Evolutionary conservation across 2,113 vertebrate genomes (phyloP), one percentile per base, ranked within the genome.

Genomic region (Engraulis encrasicolus): DNA sequence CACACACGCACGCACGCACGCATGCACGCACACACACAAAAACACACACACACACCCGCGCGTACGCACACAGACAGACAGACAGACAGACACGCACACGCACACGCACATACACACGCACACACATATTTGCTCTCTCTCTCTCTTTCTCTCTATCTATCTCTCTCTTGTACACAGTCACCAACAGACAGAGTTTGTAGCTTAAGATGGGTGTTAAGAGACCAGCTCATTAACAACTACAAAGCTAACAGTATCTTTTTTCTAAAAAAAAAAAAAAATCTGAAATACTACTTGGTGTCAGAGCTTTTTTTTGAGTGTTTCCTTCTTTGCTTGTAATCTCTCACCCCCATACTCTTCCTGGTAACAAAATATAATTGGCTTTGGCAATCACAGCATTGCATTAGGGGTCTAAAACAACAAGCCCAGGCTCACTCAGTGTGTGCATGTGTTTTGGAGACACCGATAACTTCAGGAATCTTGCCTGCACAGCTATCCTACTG

Each of bases 151-250:
- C 66, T 17, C 66, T 45, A 3, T 45, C 40, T 45, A 3, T 45
- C 40, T 45, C 40, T 45, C 40, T 45, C 40, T 45, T 9, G 4
- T 45, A 15, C 31, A 74, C 66, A 34, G 14, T 34, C 66, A 31
- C 27, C 17, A 23, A 71, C 61, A 71, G 23, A 71, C n/a, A 71
- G 0, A 31, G n/a, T 17, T 15, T 66, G n/a, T 14, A 74, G 31
- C 17, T 34, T 34, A 74, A 74, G 23, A 31, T 12, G 9, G 12
- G 2, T 74, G 88, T 87, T 89, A 92, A 89, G 94, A 95, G 93
- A 91, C 94, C 94, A 91, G 93, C 94, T 94, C 94, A 86, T 94
- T 93, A 91, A 92, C 90, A 91, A n/a, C 9, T 6, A 17, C 40
- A 79, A n/a, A 66, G 17, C 11, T 34, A 17, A 50, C 11, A 80